phyloP scores from a whole-genome alignment of 2,888 invertebrate species.

The Melieria crassipennis region DNA sequence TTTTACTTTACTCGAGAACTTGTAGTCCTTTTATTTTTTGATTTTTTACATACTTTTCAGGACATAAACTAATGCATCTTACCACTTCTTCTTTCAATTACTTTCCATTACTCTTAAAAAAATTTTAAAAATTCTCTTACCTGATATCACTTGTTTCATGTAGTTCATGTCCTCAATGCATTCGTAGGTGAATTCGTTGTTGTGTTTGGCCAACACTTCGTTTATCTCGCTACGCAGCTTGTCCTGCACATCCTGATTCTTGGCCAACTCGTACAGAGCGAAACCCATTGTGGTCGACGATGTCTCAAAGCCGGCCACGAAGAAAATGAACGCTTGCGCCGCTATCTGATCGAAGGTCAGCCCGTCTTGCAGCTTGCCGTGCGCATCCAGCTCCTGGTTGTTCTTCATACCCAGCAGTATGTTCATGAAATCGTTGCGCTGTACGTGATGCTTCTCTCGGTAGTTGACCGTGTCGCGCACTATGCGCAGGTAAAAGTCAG shows the following conservation, averaged over 20 bases:
- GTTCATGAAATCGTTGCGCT: conserved; percentile 68
- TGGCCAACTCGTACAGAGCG: conserved; percentile 67
- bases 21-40: background rate
- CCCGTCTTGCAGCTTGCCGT: conserved; percentile 23
- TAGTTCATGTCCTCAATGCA: conserved; percentile 64
- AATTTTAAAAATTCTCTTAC: conserved; percentile 48
- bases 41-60: background rate
- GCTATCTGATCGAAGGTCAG: conserved; percentile 65
- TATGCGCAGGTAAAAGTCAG: conserved; percentile 55
- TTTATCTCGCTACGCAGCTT: conserved; percentile 65
- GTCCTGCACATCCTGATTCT: conserved; percentile 65
- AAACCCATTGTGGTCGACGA: conserved; percentile 67
- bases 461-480: conserved; percentile 61
- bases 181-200: conserved; percentile 64
- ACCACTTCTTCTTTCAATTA: background rate
- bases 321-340: conserved; percentile 69
- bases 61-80: background rate
- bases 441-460: conserved; percentile 57
- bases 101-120: background rate
- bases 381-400: conserved; percentile 42
- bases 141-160: conserved; percentile 66
- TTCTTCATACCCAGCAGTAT: conserved; percentile 64
- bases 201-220: conserved; percentile 55
- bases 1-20: too few species aligned
- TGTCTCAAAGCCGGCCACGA: conserved; percentile 69